Conservation (phyloP, 2,888 invertebrate genomes). For the Cerastis rubricosa region DNA sequence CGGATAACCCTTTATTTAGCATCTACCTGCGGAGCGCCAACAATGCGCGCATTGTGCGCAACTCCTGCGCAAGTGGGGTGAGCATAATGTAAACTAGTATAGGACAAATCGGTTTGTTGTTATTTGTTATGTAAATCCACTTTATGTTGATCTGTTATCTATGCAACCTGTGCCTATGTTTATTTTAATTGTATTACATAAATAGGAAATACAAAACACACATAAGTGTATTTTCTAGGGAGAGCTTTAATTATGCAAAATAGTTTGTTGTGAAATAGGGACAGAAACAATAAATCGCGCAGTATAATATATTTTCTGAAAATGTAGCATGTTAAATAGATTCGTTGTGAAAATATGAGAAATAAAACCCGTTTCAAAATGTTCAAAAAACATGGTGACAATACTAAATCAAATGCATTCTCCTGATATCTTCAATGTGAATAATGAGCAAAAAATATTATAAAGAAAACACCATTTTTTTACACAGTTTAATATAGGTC, state of each 20-base stretch:
- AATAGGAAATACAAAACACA: not conserved
- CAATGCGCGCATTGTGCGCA: conserved; percentile 80
- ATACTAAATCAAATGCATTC: conserved; percentile 77
- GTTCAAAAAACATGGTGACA: conserved; percentile 69
- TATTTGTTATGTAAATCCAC: conserved; percentile 64
- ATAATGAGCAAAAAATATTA: conserved; percentile 86
- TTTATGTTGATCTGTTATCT: conserved; percentile 60
- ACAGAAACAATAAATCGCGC: not conserved
- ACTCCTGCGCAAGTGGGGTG: conserved; percentile 83
- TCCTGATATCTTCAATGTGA: conserved; percentile 79
- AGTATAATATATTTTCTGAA: not conserved
- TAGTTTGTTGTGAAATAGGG: not conserved
- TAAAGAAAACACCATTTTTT: conserved; percentile 83
- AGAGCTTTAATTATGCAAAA: not conserved
- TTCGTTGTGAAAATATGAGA: not conserved
- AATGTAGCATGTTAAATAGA: not conserved
- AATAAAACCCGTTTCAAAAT: not conserved
- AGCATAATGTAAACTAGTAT: conserved; percentile 56
- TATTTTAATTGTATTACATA: conserved; percentile 28
- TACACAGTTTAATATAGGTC: conserved; percentile 88
- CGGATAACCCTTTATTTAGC: conserved; percentile 88
- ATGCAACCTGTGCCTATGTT: conserved; percentile 45
- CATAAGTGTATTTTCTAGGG: not conserved
- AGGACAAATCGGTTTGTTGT: conserved; percentile 71
- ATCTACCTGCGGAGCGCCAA: conserved; percentile 85